phyloP scores from a whole-genome alignment of 2,113 vertebrate genomes.

The Menura novaehollandiae region DNA sequence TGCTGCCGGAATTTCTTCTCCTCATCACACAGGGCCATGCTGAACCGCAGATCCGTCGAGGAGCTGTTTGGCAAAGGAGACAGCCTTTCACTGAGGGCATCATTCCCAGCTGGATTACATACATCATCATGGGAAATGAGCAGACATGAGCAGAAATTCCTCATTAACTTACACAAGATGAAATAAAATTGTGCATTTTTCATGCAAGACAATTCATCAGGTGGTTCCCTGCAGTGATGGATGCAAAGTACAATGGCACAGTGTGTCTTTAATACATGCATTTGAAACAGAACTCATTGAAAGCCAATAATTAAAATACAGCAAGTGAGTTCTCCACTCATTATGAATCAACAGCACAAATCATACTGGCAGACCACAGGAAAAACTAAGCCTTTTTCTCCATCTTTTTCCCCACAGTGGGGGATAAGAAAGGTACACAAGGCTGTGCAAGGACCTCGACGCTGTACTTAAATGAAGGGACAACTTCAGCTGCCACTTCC shows the following conservation, averaged over 20 bases:
- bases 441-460: neutral
- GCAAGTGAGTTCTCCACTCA: neutral
- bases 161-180: neutral
- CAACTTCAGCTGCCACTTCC: neutral
- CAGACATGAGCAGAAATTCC: neutral
- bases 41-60: conserved; percentile 89
- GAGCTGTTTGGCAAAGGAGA: conserved; percentile 71
- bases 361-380: neutral
- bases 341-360: neutral
- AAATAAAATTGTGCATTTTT: neutral
- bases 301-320: neutral
- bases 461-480: neutral
- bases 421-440: neutral
- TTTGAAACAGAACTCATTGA: neutral
- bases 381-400: neutral
- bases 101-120: neutral
- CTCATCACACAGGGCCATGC: conserved; percentile 88
- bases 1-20: conserved; percentile 88
- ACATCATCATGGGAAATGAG: fast-evolving
- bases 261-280: fast-evolving
- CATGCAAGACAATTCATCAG: neutral
- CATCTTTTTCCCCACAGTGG: neutral
- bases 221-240: neutral
- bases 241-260: fast-evolving
- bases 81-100: neutral